phyloP scores from a whole-genome alignment of 2,113 vertebrate genomes.

The Anoplopoma fimbria region DNA sequence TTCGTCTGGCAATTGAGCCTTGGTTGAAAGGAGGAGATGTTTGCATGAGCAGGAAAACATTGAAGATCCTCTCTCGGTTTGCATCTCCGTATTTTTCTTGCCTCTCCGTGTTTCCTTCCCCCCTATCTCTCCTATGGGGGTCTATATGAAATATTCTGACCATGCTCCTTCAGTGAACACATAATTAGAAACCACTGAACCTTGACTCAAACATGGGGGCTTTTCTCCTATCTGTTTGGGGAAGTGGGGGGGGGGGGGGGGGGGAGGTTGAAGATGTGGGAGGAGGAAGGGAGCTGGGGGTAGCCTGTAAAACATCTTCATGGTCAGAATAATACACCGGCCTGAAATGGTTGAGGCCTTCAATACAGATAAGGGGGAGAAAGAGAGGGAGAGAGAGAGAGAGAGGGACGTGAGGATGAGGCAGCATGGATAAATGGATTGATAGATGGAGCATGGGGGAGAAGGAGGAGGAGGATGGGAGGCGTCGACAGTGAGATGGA shows the following conservation, averaged over 20 bases:
- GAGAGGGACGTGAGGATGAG: constrained; percentile 19
- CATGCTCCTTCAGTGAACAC: constrained; percentile 61
- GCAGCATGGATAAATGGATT: constrained; percentile 65
- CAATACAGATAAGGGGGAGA: constrained; percentile 58
- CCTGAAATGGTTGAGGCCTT: constrained; percentile 51
- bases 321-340: constrained; percentile 52
- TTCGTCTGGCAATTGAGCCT: not conserved
- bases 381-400: constrained; percentile 11
- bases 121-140: constrained; percentile 61
- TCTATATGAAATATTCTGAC: constrained; percentile 75
- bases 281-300: not conserved
- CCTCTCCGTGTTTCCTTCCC: constrained; percentile 19
- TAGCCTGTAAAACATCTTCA: constrained; percentile 73
- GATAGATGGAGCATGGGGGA: constrained; percentile 54
- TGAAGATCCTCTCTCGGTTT: not conserved
- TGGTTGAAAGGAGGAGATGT: not conserved
- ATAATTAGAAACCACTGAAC: constrained; percentile 77
- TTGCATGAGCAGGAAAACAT: not conserved
- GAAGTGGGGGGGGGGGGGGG: not conserved
- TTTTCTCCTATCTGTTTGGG: constrained; percentile 71
- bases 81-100: constrained; percentile 9
- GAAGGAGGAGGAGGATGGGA: constrained; percentile 22
- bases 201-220: constrained; percentile 66
- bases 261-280: not conserved
- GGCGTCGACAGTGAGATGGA: constrained; percentile 52